Percentiles rank a stretch among this genome's conserved stretches.
Evolutionary conservation across 1,140 invertebrate species (phyloP).

Genomic region (Ceratina calcarata): DNA sequence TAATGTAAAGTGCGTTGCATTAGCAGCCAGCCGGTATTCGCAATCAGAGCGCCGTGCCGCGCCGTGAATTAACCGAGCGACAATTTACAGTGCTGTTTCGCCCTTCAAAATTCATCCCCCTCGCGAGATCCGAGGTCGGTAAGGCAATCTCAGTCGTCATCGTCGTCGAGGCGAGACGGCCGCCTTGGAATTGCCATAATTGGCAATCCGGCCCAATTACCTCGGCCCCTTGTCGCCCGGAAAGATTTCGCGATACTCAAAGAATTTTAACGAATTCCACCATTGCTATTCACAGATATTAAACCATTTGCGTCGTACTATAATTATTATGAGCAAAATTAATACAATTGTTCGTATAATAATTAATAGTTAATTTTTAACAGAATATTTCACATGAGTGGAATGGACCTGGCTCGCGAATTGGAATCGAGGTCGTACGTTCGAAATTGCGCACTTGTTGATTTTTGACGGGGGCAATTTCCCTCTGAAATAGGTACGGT

Average conservation of each 20-base stretch:
- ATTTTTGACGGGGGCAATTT: background rate
- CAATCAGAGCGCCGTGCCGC: constrained; percentile 3
- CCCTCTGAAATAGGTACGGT: background rate
- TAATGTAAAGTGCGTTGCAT: constrained; percentile 28
- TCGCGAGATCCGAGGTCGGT: background rate
- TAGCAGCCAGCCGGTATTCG: background rate
- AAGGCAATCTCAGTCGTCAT: background rate
- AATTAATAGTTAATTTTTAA: too few species aligned
- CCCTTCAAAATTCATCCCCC: constrained; percentile 7
- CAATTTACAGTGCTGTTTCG: constrained; percentile 6
- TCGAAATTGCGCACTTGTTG: background rate
- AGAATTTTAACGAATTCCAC: background rate
- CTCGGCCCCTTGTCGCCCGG: background rate
- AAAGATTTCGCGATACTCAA: constrained; percentile 8
- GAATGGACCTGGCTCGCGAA: too few species aligned
- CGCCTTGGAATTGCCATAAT: constrained; percentile 34
- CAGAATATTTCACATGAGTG: too few species aligned
- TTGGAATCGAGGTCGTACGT: background rate
- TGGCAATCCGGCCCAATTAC: constrained; percentile 45
- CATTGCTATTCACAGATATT: background rate
- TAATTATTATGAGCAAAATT: too few species aligned
- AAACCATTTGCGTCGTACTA: background rate
- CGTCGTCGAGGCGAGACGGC: background rate
- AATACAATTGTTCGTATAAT: too few species aligned
- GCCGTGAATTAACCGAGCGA: constrained; percentile 22